These are phyloP conservation scores for Microcebus griseorufus DNA, from an alignment of 2,113 vertebrate genomes.

Conservation along the genomic window DNA sequence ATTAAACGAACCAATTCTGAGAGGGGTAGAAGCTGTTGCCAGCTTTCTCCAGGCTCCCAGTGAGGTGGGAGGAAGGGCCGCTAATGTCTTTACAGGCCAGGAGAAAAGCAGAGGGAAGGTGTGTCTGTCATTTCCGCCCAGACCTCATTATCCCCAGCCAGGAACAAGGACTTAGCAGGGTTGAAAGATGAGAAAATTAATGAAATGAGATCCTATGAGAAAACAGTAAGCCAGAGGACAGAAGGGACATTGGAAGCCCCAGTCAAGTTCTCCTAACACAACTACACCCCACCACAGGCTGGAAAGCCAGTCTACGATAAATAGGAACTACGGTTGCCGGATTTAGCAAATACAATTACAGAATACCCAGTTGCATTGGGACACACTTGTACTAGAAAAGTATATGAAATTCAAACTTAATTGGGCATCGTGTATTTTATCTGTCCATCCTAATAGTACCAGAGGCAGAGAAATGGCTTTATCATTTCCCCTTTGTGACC, in stretches of 20 bases:
- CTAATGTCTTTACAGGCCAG: not conserved
- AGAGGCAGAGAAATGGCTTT: not conserved
- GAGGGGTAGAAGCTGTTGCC: not conserved
- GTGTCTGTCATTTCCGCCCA: not conserved
- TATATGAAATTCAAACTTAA: slow-evolving; percentile 2
- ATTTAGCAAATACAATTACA: not conserved
- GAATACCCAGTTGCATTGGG: not conserved
- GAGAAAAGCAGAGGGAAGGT: not conserved
- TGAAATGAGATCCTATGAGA: not conserved
- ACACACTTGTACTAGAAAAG: not conserved
- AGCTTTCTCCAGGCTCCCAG: not conserved
- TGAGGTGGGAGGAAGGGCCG: not conserved
- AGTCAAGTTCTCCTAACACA: not conserved
- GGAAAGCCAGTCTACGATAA: not conserved
- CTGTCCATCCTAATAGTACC: not conserved
- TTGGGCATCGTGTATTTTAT: not conserved
- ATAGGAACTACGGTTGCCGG: not conserved
- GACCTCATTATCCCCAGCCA: not conserved
- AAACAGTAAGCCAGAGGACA: not conserved
- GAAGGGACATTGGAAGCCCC: not conserved
- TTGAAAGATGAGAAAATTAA: not conserved
- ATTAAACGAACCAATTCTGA: not conserved
- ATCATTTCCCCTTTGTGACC: not conserved
- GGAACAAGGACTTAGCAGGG: not conserved
- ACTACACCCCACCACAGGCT: not conserved